Evolutionary conservation across 2,888 invertebrate genomes (phyloP).

Genomic region (Pollenia labialis): DNA sequence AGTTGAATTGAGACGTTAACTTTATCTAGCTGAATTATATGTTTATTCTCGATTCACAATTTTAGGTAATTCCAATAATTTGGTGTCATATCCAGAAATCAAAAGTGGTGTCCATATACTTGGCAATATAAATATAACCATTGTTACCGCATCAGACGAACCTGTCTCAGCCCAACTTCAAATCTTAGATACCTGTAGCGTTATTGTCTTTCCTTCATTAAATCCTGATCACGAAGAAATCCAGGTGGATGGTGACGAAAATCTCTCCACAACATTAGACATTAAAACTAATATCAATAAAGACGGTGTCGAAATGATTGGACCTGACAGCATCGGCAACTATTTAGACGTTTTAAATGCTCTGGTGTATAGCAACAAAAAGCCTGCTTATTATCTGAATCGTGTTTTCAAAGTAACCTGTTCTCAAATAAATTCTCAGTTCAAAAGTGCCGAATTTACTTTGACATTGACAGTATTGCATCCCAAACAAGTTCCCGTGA

Average conservation of each 20-base stretch:
- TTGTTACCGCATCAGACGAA: conserved; percentile 82
- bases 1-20: no score
- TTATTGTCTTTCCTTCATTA: conserved; percentile 96
- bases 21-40: background rate
- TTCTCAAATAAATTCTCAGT: conserved; percentile 95
- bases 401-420: conserved; percentile 98
- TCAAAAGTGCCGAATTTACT: conserved; percentile 97
- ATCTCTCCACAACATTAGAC: conserved; percentile 82
- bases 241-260: conserved; percentile 83
- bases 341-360: conserved; percentile 83
- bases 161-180: conserved; percentile 84
- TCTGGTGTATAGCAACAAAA: conserved; percentile 96
- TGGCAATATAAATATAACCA: conserved; percentile 92
- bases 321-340: conserved; percentile 81
- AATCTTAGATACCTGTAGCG: conserved; percentile 95
- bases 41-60: background rate
- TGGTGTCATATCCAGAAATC: conserved; percentile 83
- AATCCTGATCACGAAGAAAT: conserved; percentile 97
- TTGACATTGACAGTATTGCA: conserved; percentile 96
- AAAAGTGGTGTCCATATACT: conserved; percentile 92
- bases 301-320: conserved; percentile 89
- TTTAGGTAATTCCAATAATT: conserved; percentile 81
- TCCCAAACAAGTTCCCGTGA: conserved; percentile 86
- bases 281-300: conserved; percentile 91
- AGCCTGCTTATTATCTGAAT: conserved; percentile 97